These are phyloP conservation scores for Agrotis ipsilon DNA, from an alignment of 2,888 invertebrate genomes.

Conservation along the genomic window DNA sequence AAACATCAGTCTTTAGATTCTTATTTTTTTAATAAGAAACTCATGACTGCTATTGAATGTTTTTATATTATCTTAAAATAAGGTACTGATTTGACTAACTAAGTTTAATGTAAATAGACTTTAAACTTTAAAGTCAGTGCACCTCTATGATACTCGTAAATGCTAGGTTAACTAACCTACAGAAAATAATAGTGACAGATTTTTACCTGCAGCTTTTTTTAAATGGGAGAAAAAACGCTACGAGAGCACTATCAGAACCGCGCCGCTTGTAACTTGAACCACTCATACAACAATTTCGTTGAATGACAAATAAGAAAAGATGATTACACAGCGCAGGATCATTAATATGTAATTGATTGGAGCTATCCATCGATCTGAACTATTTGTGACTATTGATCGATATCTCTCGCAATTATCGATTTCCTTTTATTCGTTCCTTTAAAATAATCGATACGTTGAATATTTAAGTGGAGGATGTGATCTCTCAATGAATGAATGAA, in stretches of 20 bases:
- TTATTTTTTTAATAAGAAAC: too few relatives aligned
- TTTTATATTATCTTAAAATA: too few relatives aligned
- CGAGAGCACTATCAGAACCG: background rate
- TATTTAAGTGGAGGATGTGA: conserved; percentile 58
- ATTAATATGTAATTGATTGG: conserved; percentile 84
- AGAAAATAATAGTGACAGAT: too few relatives aligned
- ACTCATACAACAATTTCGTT: conserved; percentile 80
- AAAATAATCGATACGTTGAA: conserved; percentile 64
- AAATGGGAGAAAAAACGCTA: background rate
- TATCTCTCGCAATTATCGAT: conserved; percentile 74
- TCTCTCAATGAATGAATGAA: conserved; percentile 52
- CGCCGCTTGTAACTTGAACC: conserved; percentile 64
- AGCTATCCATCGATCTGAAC: conserved; percentile 74
- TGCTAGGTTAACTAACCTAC: too few relatives aligned
- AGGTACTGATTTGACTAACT: too few relatives aligned
- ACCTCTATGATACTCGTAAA: too few relatives aligned
- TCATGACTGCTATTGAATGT: too few relatives aligned
- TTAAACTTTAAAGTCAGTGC: too few relatives aligned
- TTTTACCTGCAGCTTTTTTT: too few relatives aligned
- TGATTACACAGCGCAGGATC: conserved; percentile 82
- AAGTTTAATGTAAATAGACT: too few relatives aligned
- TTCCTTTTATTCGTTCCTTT: conserved; percentile 67
- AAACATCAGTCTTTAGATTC: too few relatives aligned
- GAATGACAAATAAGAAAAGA: conserved; percentile 89
- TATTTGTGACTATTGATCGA: conserved; percentile 78